Percentiles rank a stretch among this genome's conserved stretches.
Evolutionary conservation across 1,140 invertebrate genomes (phyloP).

Genomic region (Zeugodacus cucurbitae): DNA sequence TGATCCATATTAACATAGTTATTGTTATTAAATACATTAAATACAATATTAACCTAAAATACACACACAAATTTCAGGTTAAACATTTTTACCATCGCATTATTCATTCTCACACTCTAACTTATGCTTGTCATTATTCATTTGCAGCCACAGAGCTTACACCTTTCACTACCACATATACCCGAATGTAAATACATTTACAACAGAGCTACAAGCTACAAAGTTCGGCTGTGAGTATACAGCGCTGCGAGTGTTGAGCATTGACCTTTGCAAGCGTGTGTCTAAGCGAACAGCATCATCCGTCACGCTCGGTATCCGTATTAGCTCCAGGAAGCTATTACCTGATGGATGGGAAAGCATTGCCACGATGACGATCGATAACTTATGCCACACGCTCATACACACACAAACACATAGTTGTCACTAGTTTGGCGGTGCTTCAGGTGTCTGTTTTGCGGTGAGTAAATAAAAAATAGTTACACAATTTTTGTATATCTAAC

Average conservation of each 20-base stretch:
- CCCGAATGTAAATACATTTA: background rate
- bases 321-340: background rate
- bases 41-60: too few species aligned
- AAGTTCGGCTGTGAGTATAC: background rate
- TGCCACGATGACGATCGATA: background rate
- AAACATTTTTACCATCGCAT: background rate
- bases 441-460: slow-evolving; percentile 17
- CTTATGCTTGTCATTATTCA: background rate
- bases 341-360: background rate
- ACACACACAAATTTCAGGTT: background rate
- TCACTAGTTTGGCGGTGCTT: background rate
- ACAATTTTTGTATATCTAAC: too few species aligned
- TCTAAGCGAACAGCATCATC: background rate
- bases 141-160: background rate
- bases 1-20: too few species aligned
- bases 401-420: background rate
- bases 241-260: background rate
- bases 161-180: background rate
- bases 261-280: background rate
- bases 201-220: background rate
- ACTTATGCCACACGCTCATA: background rate
- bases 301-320: background rate
- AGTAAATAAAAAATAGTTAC: background rate
- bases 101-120: background rate
- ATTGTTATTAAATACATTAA: too few species aligned